phyloP scores from a whole-genome alignment of 2,888 invertebrate species.

The Chloromyia formosa region DNA sequence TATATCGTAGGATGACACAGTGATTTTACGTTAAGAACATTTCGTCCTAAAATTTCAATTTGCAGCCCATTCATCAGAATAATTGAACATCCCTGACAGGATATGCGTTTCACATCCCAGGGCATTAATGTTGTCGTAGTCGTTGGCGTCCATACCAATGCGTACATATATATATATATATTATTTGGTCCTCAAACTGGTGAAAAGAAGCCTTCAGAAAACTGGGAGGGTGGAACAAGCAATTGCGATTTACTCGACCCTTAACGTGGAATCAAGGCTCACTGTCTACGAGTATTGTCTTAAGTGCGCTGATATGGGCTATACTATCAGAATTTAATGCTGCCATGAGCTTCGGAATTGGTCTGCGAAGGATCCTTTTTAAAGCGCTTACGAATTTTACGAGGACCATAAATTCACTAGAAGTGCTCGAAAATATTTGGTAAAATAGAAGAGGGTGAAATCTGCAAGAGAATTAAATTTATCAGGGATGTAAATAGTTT shows the following conservation, averaged over 20 bases:
- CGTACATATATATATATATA: constrained; percentile 32
- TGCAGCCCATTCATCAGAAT: constrained; percentile 55
- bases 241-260: constrained; percentile 18
- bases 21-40: constrained; percentile 43
- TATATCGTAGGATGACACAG: constrained; percentile 6
- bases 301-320: constrained; percentile 42
- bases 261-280: constrained; percentile 27
- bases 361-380: constrained; percentile 45
- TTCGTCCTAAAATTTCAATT: constrained; percentile 46
- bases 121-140: constrained; percentile 45
- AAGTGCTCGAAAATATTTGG: constrained; percentile 41
- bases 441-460: constrained; percentile 24
- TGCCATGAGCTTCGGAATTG: constrained; percentile 38
- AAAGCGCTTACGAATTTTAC: constrained; percentile 49
- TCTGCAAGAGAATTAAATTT: constrained; percentile 47
- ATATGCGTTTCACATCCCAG: constrained; percentile 47
- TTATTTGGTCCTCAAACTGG: neutral
- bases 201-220: neutral
- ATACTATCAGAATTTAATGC: constrained; percentile 43
- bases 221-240: neutral
- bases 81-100: constrained; percentile 53
- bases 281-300: constrained; percentile 32
- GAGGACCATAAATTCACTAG: constrained; percentile 47
- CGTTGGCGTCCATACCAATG: constrained; percentile 28
- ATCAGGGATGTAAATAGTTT: constrained; percentile 48